These are phyloP conservation scores for Ptyas mucosa DNA, from an alignment of 2,113 vertebrate species.

Conservation along the genomic window DNA sequence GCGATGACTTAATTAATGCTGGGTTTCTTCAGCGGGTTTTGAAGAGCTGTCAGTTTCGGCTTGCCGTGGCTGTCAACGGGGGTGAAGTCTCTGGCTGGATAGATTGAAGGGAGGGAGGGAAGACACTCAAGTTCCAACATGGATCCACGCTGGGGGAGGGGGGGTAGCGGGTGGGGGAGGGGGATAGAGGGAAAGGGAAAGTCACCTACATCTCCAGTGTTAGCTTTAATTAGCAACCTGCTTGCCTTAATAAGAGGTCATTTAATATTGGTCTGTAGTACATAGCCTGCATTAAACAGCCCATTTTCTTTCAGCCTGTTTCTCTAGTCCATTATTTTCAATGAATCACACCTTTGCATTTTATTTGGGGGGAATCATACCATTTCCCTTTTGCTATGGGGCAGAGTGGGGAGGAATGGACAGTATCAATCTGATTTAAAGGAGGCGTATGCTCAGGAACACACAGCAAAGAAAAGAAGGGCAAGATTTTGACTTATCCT, in stretches of 20 bases:
- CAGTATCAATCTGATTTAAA: conserved; percentile 10
- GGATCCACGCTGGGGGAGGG: conserved; percentile 16
- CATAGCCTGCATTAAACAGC: conserved; percentile 57
- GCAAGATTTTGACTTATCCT: conserved; percentile 45
- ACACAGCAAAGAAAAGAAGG: not conserved
- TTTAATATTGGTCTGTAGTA: conserved; percentile 67
- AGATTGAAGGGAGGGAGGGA: conserved; percentile 79
- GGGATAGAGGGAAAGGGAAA: not conserved
- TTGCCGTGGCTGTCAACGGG: conserved; percentile 82
- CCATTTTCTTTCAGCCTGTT: conserved; percentile 51
- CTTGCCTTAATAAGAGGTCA: conserved; percentile 58
- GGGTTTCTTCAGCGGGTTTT: conserved; percentile 86
- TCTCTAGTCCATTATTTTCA: conserved; percentile 57
- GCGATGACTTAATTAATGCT: conserved; percentile 99
- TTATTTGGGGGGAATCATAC: not conserved
- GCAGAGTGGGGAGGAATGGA: not conserved
- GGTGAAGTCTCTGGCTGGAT: conserved; percentile 69
- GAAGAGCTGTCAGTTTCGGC: conserved; percentile 95
- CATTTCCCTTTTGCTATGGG: not conserved
- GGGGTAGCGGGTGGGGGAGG: not conserved
- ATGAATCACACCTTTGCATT: conserved; percentile 29
- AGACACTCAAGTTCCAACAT: conserved; percentile 50
- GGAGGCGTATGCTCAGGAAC: not conserved
- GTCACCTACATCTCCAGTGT: conserved; percentile 34
- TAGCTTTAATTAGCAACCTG: conserved; percentile 62